Percentiles rank a stretch among this genome's conserved stretches.
Conservation (phyloP, 1,140 invertebrate species). For the Lasaia peninsularis region DNA sequence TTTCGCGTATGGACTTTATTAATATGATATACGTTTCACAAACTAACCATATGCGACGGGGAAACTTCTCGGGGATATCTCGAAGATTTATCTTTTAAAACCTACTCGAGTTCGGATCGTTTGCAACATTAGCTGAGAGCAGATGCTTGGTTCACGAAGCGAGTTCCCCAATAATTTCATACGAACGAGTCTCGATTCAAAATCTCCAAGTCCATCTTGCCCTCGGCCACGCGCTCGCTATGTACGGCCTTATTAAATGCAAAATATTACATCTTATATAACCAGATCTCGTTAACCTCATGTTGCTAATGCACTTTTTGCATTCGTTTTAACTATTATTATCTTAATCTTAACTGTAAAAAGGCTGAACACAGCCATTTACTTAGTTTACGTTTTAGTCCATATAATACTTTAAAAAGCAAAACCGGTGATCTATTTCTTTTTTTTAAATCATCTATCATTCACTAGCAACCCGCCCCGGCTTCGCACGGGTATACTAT, state of each 20-base stretch:
- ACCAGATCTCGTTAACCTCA: constrained; percentile 64
- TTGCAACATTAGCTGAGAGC: constrained; percentile 55
- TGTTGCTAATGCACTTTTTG: constrained; percentile 23
- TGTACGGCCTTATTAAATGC: constrained; percentile 68
- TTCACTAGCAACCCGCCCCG: no score
- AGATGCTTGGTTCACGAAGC: constrained; percentile 68
- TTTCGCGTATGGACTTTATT: constrained; percentile 2
- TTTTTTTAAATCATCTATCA: no score
- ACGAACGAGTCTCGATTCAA: constrained; percentile 50
- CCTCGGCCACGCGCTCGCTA: constrained; percentile 53
- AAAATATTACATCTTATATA: constrained; percentile 66
- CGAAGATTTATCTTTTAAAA: constrained; percentile 63
- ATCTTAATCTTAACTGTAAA: neutral
- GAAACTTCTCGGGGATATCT: constrained; percentile 47
- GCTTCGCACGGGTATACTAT: no score
- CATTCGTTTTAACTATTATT: neutral
- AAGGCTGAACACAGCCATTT: no score
- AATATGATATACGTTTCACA: constrained; percentile 5
- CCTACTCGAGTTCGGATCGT: constrained; percentile 53
- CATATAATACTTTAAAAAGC: no score
- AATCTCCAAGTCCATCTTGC: constrained; percentile 55
- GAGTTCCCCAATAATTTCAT: constrained; percentile 70
- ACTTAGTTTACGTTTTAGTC: no score
- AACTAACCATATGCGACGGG: constrained; percentile 36
- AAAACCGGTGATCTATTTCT: no score